A percentile compares a stretch with the other conserved stretches of the same genome.
These are phyloP conservation scores for Donacobius atricapilla DNA, from an alignment of 2,113 vertebrate genomes.

Conservation along the genomic window DNA sequence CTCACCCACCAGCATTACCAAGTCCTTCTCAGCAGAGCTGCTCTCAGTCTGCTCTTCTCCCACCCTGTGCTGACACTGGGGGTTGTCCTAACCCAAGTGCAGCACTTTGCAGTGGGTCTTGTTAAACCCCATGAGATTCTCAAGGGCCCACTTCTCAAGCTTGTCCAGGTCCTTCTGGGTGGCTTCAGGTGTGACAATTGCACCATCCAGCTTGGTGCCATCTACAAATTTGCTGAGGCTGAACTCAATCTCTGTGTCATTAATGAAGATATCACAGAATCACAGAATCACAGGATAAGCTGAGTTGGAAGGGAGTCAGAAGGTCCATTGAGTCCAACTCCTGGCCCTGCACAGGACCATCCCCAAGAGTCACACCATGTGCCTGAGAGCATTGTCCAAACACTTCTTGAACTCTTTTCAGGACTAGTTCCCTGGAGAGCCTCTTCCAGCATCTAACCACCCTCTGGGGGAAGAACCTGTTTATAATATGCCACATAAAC, in stretches of 20 bases:
- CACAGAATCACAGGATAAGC: neutral
- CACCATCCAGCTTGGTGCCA: neutral
- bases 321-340: neutral
- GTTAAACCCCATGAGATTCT: neutral
- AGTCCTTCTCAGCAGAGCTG: neutral
- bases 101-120: neutral
- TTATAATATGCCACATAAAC: neutral
- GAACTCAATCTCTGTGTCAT: neutral
- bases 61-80: fast-evolving
- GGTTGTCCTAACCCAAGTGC: fast-evolving
- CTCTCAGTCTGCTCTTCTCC: neutral
- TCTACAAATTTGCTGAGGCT: neutral
- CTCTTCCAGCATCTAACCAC: too few species aligned
- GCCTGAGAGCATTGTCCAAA: neutral
- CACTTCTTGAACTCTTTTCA: neutral
- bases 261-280: neutral
- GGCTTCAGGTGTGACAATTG: neutral
- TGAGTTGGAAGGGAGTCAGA: neutral
- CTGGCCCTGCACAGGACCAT: neutral
- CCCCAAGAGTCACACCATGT: neutral
- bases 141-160: neutral
- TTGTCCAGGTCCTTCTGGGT: neutral
- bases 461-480: neutral
- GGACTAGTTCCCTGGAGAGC: neutral
- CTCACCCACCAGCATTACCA: neutral